These are phyloP conservation scores for Microplitis manilae DNA, from an alignment of 2,888 invertebrate species.

Conservation along the genomic window DNA sequence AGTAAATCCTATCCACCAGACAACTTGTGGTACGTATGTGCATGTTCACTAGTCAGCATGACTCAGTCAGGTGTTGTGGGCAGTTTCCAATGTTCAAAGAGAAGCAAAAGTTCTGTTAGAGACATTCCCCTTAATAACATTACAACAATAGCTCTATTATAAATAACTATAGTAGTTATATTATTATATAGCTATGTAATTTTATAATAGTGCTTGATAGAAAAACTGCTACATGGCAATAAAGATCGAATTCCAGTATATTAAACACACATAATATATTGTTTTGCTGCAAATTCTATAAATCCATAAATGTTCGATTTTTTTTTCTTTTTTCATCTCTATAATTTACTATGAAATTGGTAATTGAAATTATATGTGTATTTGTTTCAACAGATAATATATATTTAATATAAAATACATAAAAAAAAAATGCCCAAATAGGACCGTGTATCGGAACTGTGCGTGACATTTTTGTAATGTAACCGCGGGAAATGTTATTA, in stretches of 20 bases:
- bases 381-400: too few relatives aligned
- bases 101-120: conserved; percentile 58
- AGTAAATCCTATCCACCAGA: conserved; percentile 55
- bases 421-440: background rate
- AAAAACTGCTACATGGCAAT: too few relatives aligned
- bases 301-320: too few relatives aligned
- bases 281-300: too few relatives aligned
- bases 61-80: conserved; percentile 68
- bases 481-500: conserved; percentile 64
- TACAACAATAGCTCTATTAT: background rate
- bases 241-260: too few relatives aligned
- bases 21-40: conserved; percentile 49
- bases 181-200: too few relatives aligned
- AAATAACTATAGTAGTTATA: background rate
- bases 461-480: conserved; percentile 72
- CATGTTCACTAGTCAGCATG: conserved; percentile 53
- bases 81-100: conserved; percentile 64
- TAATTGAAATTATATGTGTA: too few relatives aligned
- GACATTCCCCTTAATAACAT: background rate
- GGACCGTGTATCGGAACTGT: conserved; percentile 51
- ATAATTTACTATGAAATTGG: too few relatives aligned
- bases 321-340: too few relatives aligned
- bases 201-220: too few relatives aligned
- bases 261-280: too few relatives aligned
- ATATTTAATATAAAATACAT: background rate